Evolutionary conservation across 2,113 vertebrate species (phyloP).

Genomic region (Spea multiplicata): DNA sequence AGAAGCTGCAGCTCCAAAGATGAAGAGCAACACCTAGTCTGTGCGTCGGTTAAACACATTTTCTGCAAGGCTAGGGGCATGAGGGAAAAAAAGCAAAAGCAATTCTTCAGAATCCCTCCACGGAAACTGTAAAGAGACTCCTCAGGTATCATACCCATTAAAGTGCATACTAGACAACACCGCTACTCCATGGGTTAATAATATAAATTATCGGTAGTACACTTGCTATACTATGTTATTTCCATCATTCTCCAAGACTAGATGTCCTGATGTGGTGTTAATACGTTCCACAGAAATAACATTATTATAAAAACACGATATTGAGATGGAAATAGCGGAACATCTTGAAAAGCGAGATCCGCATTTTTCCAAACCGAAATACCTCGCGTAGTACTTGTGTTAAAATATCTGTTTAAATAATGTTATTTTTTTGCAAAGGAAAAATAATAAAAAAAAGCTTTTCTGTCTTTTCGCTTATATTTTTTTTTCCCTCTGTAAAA

Average conservation of each 20-base stretch:
- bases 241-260: constrained; percentile 8
- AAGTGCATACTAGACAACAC: no score
- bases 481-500: no score
- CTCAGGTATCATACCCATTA: no score
- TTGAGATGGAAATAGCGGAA: background rate
- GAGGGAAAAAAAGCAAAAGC: no score
- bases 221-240: background rate
- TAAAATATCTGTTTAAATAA: constrained; percentile 16
- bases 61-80: no score
- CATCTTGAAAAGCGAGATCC: background rate
- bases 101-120: no score
- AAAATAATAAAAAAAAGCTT: background rate
- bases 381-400: background rate
- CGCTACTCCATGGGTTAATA: no score
- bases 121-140: no score
- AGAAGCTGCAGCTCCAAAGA: no score
- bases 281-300: background rate
- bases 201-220: no score
- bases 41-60: no score
- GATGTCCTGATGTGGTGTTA: background rate
- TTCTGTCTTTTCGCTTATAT: background rate
- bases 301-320: background rate
- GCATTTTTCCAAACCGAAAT: background rate
- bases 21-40: no score
- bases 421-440: background rate